These are phyloP conservation scores for Hemicentrotus pulcherrimus DNA, from an alignment of 35 echinoderm and acorn worm species.

Conservation along the genomic window DNA sequence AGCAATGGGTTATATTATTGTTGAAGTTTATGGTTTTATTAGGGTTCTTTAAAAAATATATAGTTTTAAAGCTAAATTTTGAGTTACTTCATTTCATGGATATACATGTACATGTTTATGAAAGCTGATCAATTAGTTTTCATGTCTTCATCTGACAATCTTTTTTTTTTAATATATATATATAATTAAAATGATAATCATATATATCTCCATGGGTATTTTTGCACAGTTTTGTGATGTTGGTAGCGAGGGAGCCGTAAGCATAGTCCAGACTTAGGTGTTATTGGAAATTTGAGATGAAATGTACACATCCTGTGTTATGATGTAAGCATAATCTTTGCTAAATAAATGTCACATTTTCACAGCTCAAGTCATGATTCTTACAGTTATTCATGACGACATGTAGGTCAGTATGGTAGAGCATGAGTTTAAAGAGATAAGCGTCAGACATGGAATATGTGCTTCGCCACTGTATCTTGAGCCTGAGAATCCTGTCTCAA, in stretches of 20 bases:
- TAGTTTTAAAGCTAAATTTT: no score
- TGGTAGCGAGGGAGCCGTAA: background rate
- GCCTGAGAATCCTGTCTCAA: background rate
- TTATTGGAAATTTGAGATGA: background rate
- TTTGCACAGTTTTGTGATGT: background rate
- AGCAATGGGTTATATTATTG: no score
- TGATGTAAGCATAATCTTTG: background rate
- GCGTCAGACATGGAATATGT: background rate
- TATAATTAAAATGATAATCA: no score
- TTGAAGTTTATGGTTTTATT: no score
- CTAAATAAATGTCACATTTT: constrained; percentile 7
- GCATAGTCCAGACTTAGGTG: background rate
- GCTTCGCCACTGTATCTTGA: background rate
- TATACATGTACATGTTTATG: no score
- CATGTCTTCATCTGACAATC: background rate
- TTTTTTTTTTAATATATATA: background rate
- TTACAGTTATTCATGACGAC: background rate
- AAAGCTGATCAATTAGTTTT: background rate
- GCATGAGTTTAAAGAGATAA: background rate
- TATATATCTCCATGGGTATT: background rate
- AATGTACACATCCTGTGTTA: background rate
- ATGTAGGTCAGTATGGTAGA: background rate
- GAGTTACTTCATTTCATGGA: no score
- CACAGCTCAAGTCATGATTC: background rate
- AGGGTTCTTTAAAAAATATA: no score